phyloP scores from a whole-genome alignment of 2,113 vertebrate genomes.

The Willisornis vidua region DNA sequence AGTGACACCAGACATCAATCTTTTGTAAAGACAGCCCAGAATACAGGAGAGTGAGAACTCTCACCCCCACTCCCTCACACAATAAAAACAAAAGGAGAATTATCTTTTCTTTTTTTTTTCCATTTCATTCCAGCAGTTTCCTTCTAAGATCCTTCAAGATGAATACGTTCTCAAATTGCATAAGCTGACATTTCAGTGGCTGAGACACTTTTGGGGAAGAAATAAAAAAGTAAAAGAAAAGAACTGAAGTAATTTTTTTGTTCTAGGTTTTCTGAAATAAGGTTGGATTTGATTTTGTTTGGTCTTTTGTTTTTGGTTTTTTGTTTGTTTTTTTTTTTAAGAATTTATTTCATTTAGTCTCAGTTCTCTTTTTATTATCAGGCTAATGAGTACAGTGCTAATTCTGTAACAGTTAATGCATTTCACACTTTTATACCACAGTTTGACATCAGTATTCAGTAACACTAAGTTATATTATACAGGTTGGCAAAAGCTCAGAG shows the following conservation, averaged over 20 bases:
- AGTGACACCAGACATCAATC: slow-evolving; percentile 93
- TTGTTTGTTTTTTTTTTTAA: background rate
- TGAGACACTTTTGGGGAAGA: background rate
- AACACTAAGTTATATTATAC: background rate
- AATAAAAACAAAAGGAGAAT: slow-evolving; percentile 81
- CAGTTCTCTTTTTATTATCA: slow-evolving; percentile 37
- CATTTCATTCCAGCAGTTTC: slow-evolving; percentile 59
- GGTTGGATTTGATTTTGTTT: too few relatives aligned
- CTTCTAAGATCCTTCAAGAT: slow-evolving; percentile 63
- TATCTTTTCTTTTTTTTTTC: slow-evolving; percentile 72
- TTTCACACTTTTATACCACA: slow-evolving; percentile 3
- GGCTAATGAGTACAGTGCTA: slow-evolving; percentile 9
- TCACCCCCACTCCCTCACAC: background rate
- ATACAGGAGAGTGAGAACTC: slow-evolving; percentile 68
- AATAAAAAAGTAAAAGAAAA: background rate
- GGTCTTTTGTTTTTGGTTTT: background rate
- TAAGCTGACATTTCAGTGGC: slow-evolving; percentile 19
- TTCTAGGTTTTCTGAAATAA: background rate
- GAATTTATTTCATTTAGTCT: background rate
- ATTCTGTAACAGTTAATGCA: slow-evolving; percentile 51
- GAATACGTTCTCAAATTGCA: slow-evolving; percentile 47
- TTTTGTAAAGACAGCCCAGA: slow-evolving; percentile 79
- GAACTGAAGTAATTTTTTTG: background rate
- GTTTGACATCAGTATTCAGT: slow-evolving; percentile 14
- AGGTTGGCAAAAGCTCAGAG: background rate